Evolutionary conservation across 2,888 invertebrate genomes (phyloP), one percentile per base, ranked within the genome.

Genomic region (Drosophila kanekoi): DNA sequence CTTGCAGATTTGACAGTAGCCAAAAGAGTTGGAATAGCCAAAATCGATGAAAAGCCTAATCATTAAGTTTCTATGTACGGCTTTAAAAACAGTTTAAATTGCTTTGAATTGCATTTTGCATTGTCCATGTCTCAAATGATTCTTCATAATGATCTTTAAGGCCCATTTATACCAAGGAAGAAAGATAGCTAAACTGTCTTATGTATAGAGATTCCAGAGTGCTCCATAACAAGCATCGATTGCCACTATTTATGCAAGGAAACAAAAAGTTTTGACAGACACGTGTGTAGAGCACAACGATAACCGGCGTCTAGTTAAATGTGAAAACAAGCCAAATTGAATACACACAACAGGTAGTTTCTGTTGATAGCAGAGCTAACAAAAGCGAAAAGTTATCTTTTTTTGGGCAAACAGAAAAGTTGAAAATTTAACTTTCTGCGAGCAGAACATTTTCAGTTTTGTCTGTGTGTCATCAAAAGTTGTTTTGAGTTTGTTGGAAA

Each of bases 301-400:
- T 64, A 73, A 58, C 67, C 41, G 35, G 44, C 28, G 45, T 23
- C 13, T 40, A 60, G 41, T 32, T 44, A 53, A 43, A 54, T 48
- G 10, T 43, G 51, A 56, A 73, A 60, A 69, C 38, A 51, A 20
- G 14, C 44, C 54, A 67, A 62, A 75, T 71, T 60, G 57, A 56
- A 72, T 72, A 63, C 60, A 60, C 58, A 67, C 75, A 38, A 76
- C 75, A 76, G 67, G 72, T 71, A 57, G 60, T 54, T 63, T 45
- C 48, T 35, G 60, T 20, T 56, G 45, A 43, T 40, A 59, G 58
- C 35, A 18, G 37, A 16, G 52, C 16, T 53, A 56, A 57, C 54
- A 66, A 63, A 54, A 48, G 44, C 40, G 32, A 44, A 63, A 76
- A 60, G 48, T 61, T 69, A 41, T 18, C 18, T 13, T 13, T 56